These are phyloP conservation scores for Lasioglossum oenotherae DNA, from an alignment of 2,888 invertebrate species.

Conservation along the genomic window DNA sequence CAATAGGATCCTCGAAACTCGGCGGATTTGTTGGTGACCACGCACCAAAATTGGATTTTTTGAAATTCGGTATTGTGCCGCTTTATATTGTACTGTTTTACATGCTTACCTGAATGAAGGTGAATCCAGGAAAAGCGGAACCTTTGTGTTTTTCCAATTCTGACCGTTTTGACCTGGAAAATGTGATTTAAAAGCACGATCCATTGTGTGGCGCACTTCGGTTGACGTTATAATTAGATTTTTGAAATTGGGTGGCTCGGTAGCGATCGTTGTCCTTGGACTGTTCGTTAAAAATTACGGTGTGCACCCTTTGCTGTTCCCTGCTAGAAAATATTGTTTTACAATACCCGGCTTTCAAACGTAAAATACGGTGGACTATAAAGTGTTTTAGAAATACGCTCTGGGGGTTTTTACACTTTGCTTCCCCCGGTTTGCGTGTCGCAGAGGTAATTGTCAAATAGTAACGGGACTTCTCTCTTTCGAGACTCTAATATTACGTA, in stretches of 20 bases:
- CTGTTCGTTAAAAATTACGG: background rate
- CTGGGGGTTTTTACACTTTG: background rate
- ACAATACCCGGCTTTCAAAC: background rate
- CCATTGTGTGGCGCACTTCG: background rate
- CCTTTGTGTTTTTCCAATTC: background rate
- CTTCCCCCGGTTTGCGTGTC: background rate
- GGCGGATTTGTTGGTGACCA: background rate
- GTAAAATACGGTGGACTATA: background rate
- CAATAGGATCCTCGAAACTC: background rate
- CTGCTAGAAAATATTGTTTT: background rate
- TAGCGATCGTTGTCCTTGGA: background rate
- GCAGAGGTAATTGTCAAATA: background rate
- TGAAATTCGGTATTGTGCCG: constrained; percentile 7
- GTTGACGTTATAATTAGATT: constrained; percentile 25
- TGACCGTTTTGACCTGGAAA: constrained; percentile 26
- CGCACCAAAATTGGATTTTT: constrained; percentile 35
- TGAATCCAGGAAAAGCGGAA: background rate
- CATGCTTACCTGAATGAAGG: background rate
- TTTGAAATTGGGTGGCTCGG: background rate
- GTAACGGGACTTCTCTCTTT: background rate
- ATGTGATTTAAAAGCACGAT: background rate
- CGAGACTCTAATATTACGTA: background rate
- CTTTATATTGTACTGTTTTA: constrained; percentile 39
- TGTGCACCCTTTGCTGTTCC: background rate
- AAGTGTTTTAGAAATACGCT: background rate